Conservation (phyloP, 2,113 vertebrate species). For the Osmerus mordax region DNA sequence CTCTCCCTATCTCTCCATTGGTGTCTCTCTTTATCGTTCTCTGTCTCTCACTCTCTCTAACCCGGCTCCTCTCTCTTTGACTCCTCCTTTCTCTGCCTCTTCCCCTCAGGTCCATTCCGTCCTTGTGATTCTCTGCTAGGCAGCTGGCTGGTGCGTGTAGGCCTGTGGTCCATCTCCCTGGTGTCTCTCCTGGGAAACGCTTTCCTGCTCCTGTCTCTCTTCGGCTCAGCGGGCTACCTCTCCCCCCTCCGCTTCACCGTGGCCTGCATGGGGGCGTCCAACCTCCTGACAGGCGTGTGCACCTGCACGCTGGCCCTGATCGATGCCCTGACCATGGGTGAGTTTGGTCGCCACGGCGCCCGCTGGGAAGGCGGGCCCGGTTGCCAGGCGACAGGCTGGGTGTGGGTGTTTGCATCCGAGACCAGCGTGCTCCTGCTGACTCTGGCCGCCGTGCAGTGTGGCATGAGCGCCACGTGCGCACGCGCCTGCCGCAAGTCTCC, state of each 20-base stretch:
- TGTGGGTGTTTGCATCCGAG: slow-evolving; percentile 86
- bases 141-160: slow-evolving; percentile 91
- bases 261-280: slow-evolving; percentile 85
- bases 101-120: slow-evolving; percentile 85
- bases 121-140: slow-evolving; percentile 90
- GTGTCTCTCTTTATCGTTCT: not conserved
- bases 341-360: slow-evolving; percentile 81
- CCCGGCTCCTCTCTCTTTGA: not conserved
- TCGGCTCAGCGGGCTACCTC: slow-evolving; percentile 77
- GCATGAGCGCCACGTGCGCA: slow-evolving; percentile 78
- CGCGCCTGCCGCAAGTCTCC: slow-evolving; percentile 77
- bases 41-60: not conserved
- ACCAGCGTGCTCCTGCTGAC: slow-evolving; percentile 85
- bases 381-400: slow-evolving; percentile 86
- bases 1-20: not conserved
- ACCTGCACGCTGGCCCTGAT: slow-evolving; percentile 82
- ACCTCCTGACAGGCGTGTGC: slow-evolving; percentile 82
- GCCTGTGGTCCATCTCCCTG: slow-evolving; percentile 83
- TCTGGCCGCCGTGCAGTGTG: slow-evolving; percentile 85
- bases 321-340: slow-evolving; percentile 83
- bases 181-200: slow-evolving; percentile 83
- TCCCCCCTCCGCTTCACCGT: slow-evolving; percentile 86
- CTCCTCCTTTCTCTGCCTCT: slow-evolving; percentile 7
- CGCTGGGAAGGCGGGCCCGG: slow-evolving; percentile 84
- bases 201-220: slow-evolving; percentile 81